Evolutionary conservation across 2,888 invertebrate species (phyloP).

Genomic region (Diaphora mendica): DNA sequence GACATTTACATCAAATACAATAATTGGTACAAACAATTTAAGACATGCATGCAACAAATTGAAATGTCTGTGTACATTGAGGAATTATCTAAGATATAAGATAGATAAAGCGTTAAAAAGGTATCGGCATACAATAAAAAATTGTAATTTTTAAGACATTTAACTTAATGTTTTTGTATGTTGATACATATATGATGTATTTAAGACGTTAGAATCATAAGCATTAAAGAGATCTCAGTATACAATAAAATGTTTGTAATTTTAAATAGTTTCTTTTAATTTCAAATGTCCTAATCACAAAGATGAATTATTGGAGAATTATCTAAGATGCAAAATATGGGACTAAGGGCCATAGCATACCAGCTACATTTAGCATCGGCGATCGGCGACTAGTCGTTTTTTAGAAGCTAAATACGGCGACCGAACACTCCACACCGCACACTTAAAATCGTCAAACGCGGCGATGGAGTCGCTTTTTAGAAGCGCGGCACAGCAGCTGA

Average conservation of each 20-base stretch:
- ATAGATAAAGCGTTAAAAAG: neutral
- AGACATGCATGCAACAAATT: conserved; percentile 64
- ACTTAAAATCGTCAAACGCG: too few species aligned
- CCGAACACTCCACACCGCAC: too few species aligned
- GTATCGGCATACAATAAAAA: neutral
- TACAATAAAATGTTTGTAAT: neutral
- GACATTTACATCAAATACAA: conserved; percentile 47
- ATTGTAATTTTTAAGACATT: neutral
- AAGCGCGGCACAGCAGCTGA: too few species aligned
- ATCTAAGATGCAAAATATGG: too few species aligned
- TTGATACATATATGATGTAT: conserved; percentile 61
- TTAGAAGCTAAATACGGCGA: too few species aligned
- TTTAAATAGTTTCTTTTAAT: too few species aligned
- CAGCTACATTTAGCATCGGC: too few species aligned
- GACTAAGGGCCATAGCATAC: too few species aligned
- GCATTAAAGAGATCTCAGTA: neutral
- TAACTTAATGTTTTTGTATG: conserved; percentile 54
- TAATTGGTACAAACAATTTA: conserved; percentile 72
- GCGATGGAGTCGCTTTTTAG: too few species aligned
- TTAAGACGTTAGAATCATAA: conserved; percentile 16
- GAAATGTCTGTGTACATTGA: conserved; percentile 69
- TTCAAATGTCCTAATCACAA: conserved; percentile 13
- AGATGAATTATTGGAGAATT: too few species aligned
- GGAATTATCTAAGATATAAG: conserved; percentile 58
- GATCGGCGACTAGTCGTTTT: too few species aligned